Evolutionary conservation across 2,797 vertebrate genomes (phyloP).

Genomic region (Melanotaenia trifasciata): DNA sequence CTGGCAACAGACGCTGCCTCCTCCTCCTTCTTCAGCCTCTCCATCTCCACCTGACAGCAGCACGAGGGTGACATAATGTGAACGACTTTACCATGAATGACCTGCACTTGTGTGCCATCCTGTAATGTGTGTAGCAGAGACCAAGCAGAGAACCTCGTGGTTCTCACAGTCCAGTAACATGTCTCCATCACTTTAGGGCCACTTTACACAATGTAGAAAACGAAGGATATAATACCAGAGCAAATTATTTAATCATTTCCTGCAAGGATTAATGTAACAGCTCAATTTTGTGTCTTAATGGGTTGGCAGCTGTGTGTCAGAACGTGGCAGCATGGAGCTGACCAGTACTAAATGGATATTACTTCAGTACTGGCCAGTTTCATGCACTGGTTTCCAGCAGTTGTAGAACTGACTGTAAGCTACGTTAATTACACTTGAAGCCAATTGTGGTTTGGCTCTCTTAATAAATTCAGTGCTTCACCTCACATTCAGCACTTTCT

Average conservation of each 20-base stretch:
- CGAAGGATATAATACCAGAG: conserved; percentile 12
- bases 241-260: conserved; percentile 20
- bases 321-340: conserved; percentile 49
- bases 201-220: conserved; percentile 30
- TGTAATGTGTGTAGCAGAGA: conserved; percentile 61
- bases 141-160: conserved; percentile 24
- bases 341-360: conserved; percentile 57
- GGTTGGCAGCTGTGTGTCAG: conserved; percentile 32
- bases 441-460: conserved; percentile 63
- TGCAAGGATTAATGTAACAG: conserved; percentile 22
- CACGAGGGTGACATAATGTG: conserved; percentile 48
- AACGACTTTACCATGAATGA: conserved; percentile 56
- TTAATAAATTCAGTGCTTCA: conserved; percentile 47
- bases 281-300: conserved; percentile 27
- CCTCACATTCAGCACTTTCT: conserved; percentile 45
- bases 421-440: conserved; percentile 66
- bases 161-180: conserved; percentile 58
- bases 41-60: conserved; percentile 80
- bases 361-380: conserved; percentile 61
- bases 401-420: conserved; percentile 58
- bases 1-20: conserved; percentile 55
- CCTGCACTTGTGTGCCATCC: conserved; percentile 48
- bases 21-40: conserved; percentile 75
- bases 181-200: conserved; percentile 54
- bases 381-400: conserved; percentile 52